phyloP scores from a whole-genome alignment of 2,113 vertebrate genomes.

The Galeopterus variegatus region DNA sequence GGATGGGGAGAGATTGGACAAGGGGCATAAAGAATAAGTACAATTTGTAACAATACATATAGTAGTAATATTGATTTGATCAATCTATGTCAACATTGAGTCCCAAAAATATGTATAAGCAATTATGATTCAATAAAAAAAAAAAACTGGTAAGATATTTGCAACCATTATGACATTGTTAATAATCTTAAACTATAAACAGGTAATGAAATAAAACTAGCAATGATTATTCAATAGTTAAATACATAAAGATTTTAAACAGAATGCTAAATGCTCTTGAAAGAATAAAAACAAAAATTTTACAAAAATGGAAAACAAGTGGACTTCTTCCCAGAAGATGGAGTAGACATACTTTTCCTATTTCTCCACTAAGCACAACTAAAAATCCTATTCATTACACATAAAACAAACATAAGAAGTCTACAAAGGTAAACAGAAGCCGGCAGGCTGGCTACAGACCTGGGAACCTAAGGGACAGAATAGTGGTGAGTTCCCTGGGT shows the following conservation, averaged over 20 bases:
- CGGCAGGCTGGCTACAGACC: not conserved
- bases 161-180: not conserved
- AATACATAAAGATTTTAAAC: not conserved
- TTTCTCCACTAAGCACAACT: not conserved
- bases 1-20: no score
- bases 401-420: not conserved
- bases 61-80: no score
- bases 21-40: no score
- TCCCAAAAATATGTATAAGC: no score
- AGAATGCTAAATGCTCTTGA: not conserved
- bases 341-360: not conserved
- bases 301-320: not conserved
- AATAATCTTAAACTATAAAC: not conserved
- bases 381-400: not conserved
- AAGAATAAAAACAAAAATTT: constrained; percentile 22
- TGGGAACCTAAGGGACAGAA: not conserved
- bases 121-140: no score
- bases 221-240: not conserved
- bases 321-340: not conserved
- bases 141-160: not conserved
- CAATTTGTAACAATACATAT: no score
- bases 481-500: not conserved
- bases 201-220: not conserved
- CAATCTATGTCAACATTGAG: no score
- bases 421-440: not conserved